Evolutionary conservation across 2,797 vertebrate species (phyloP), one percentile per base, ranked within the genome.

Genomic region (Falco cherrug): DNA sequence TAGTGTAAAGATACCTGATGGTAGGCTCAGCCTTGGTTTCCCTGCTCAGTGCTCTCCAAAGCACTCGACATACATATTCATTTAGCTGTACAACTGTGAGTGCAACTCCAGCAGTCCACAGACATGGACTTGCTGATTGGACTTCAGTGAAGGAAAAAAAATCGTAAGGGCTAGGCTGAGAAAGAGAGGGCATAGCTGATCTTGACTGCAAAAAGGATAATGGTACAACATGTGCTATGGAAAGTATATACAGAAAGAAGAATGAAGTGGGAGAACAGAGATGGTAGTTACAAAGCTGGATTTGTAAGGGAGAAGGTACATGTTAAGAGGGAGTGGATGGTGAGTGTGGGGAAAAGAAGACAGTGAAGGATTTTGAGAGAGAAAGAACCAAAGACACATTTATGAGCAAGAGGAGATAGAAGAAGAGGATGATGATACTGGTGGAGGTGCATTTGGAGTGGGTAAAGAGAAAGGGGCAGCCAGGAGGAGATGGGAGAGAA

Each of bases 21-120:
- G n/a, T 22, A 56, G 48, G 10, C n/a, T 78, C 2, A 1, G 45
- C 10, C 29, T 18, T 59, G 25, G 4, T 31, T 73, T 85, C 25
- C 35, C 8, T 84, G 28, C n/a, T 60, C 29, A 35, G n/a, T 67
- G 15, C 15, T 67, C 39, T 17, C 41, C 48, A 48, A 69, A 75
- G 20, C 24, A n/a, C n/a, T 68, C 0, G 1, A 25, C 24, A 25
- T 48, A 41, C 2, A 1, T 47, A 21, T 25, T 71, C 9, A 31
- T 47, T 61, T 53, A 60, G 8, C 47, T 35, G 17, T 65, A n/a
- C 16, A 29, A 13, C 15, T 45, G n/a, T 29, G 11, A 57, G 16
- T 45, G 33, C 33, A 47, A 41, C 14, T 57, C 16, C 28, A 9
- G 16, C 16, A 29, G 16, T n/a, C n/a, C 11, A n/a, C 24, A 53